These are phyloP conservation scores for Mareca penelope DNA, from an alignment of 2,797 vertebrate species.

Conservation along the genomic window DNA sequence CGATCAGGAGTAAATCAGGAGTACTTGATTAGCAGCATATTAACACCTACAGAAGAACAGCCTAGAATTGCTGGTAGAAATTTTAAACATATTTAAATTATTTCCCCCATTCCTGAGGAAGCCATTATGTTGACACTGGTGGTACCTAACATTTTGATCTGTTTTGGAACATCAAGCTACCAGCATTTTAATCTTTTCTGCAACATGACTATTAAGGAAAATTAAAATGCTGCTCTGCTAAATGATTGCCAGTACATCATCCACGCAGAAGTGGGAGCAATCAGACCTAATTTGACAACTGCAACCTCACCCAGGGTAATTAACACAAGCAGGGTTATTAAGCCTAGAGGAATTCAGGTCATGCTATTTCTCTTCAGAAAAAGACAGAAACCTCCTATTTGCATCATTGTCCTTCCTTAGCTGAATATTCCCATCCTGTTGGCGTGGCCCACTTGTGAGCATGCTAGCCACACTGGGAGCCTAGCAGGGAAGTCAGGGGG, in stretches of 20 bases:
- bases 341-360: neutral
- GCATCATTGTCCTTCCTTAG: fast-evolving
- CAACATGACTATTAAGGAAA: neutral
- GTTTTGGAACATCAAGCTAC: slow-evolving; percentile 41
- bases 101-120: neutral
- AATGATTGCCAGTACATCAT: neutral
- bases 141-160: neutral
- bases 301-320: neutral
- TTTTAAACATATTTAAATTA: slow-evolving; percentile 35
- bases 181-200: slow-evolving; percentile 29
- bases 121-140: neutral
- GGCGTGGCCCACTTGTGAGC: too few relatives aligned
- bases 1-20: neutral
- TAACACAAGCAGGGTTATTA: neutral
- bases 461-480: neutral
- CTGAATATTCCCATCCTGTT: neutral
- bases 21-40: slow-evolving; percentile 9
- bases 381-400: neutral
- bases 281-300: neutral
- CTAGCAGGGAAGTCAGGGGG: neutral
- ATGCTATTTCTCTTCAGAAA: neutral
- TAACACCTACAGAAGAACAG: slow-evolving; percentile 1
- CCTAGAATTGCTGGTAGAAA: neutral
- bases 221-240: neutral
- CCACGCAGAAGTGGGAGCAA: neutral